A percentile compares a stretch with the other conserved stretches of the same genome.
phyloP scores from a whole-genome alignment of 2,888 invertebrate species.

The Pasiphila rectangulata region DNA sequence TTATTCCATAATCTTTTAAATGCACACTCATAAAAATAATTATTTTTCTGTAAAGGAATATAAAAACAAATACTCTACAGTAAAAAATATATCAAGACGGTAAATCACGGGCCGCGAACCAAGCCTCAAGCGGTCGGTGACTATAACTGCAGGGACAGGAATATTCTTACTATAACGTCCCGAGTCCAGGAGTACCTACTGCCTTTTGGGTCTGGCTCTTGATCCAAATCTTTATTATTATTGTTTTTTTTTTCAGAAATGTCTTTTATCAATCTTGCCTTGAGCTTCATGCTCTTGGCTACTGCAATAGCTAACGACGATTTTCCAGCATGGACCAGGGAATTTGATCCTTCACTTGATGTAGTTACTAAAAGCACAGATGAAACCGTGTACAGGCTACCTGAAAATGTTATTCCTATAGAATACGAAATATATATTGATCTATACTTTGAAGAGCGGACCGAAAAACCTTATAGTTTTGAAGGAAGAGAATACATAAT shows the following conservation, averaged over 20 bases:
- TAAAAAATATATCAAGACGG: too few species aligned
- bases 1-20: too few species aligned
- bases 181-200: too few species aligned
- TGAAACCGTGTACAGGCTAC: constrained; percentile 56
- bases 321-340: constrained; percentile 46
- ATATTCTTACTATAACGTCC: too few species aligned
- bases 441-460: constrained; percentile 60
- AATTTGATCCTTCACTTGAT: constrained; percentile 45
- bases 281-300: constrained; percentile 45
- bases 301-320: constrained; percentile 50
- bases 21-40: too few species aligned
- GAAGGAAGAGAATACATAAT: constrained; percentile 59
- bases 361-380: constrained; percentile 38
- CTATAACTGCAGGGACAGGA: too few species aligned
- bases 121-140: too few species aligned
- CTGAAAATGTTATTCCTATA: constrained; percentile 59
- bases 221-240: too few species aligned
- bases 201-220: too few species aligned
- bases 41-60: too few species aligned
- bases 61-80: too few species aligned
- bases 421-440: constrained; percentile 67
- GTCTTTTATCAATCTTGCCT: constrained; percentile 39
- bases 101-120: too few species aligned
- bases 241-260: constrained; percentile 42
- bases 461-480: constrained; percentile 59